phyloP scores from a whole-genome alignment of 2,888 invertebrate genomes.

The Bombylius discolor region DNA sequence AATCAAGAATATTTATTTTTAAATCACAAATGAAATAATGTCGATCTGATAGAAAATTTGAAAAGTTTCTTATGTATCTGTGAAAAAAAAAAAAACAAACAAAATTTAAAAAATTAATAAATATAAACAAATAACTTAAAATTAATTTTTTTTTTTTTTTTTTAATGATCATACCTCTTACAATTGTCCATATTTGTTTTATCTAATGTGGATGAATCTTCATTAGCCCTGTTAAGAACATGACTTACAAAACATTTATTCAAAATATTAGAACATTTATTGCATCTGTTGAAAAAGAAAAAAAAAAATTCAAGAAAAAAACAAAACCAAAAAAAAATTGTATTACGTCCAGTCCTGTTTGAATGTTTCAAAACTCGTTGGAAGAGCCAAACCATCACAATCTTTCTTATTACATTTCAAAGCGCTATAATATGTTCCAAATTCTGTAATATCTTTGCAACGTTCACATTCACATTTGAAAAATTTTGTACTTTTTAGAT shows the following conservation, averaged over 20 bases:
- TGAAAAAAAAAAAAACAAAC: slow-evolving; percentile 10
- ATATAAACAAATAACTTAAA: slow-evolving; percentile 11
- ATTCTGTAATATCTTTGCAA: slow-evolving; percentile 60
- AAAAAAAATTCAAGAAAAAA: not conserved
- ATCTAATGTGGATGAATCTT: slow-evolving; percentile 47
- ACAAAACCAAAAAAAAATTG: too few species aligned
- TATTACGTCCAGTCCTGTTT: slow-evolving; percentile 29
- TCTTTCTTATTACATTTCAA: slow-evolving; percentile 44
- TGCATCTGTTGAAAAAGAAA: slow-evolving; percentile 42
- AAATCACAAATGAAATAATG: slow-evolving; percentile 66
- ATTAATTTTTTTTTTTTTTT: too few species aligned
- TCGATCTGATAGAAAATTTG: slow-evolving; percentile 48
- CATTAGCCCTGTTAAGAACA: slow-evolving; percentile 52
- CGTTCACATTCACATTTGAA: slow-evolving; percentile 60
- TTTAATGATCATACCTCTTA: slow-evolving; percentile 34
- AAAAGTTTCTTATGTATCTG: slow-evolving; percentile 48
- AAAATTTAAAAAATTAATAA: slow-evolving; percentile 3
- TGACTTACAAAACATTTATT: slow-evolving; percentile 46
- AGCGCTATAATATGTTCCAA: slow-evolving; percentile 59
- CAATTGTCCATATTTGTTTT: slow-evolving; percentile 36
- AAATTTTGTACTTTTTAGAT: slow-evolving; percentile 60
- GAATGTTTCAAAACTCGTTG: slow-evolving; percentile 26
- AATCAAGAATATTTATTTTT: slow-evolving; percentile 53
- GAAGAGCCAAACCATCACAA: slow-evolving; percentile 38
- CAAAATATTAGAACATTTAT: slow-evolving; percentile 42